These are phyloP conservation scores for Heloderma charlesbogerti DNA, from an alignment of 2,113 vertebrate genomes.

Conservation along the genomic window DNA sequence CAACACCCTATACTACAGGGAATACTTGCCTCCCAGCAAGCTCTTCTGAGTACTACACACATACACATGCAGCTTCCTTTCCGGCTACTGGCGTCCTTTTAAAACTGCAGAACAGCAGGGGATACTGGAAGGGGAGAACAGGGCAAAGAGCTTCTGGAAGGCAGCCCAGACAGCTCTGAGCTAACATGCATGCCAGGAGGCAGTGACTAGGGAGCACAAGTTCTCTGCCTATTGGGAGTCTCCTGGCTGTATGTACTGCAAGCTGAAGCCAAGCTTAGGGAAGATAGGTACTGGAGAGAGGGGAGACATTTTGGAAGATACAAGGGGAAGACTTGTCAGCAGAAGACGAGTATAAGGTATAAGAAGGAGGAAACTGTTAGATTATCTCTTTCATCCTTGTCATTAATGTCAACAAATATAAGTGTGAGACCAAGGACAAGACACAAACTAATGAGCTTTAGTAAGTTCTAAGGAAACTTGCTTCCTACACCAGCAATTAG, in stretches of 20 bases:
- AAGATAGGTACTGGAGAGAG: fast-evolving
- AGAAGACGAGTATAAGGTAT: fast-evolving
- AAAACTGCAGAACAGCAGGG: neutral
- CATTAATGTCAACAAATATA: neutral
- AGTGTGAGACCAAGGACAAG: neutral
- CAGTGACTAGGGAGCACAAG: neutral
- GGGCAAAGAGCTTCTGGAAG: constrained; percentile 36
- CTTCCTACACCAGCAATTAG: neutral
- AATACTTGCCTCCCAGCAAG: neutral
- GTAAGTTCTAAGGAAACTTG: neutral
- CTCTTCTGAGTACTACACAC: neutral
- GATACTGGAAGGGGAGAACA: neutral
- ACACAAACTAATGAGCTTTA: neutral
- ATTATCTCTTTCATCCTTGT: fast-evolving
- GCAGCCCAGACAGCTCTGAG: neutral
- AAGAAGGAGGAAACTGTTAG: fast-evolving
- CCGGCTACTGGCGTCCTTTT: neutral
- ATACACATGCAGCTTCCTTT: neutral
- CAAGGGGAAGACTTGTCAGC: neutral
- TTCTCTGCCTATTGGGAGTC: fast-evolving
- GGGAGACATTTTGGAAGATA: neutral
- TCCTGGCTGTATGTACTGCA: fast-evolving
- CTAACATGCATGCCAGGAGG: neutral
- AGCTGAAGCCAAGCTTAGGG: fast-evolving
- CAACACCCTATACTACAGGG: fast-evolving